Evolutionary conservation across 2,888 invertebrate species (phyloP).

Genomic region (Drosophila seclusa): DNA sequence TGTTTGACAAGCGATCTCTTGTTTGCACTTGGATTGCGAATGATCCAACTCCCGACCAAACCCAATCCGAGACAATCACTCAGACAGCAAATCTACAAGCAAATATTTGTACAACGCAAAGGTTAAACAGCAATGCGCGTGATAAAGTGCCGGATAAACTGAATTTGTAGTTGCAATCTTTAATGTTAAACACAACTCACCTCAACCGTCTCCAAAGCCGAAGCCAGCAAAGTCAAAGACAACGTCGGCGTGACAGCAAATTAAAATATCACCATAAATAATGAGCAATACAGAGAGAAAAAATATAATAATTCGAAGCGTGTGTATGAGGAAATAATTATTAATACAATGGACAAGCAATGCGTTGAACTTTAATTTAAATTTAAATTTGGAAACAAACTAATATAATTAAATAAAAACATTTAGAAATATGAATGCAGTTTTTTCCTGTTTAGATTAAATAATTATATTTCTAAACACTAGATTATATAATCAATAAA

Average conservation of each 20-base stretch:
- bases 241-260: constrained; percentile 7
- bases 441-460: not conserved
- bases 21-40: constrained; percentile 54
- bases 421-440: not conserved
- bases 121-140: constrained; percentile 36
- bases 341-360: not conserved
- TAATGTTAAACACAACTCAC: constrained; percentile 20
- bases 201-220: not conserved
- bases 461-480: not conserved
- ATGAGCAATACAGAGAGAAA: constrained; percentile 7
- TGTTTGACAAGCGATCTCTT: constrained; percentile 23
- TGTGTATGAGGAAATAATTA: constrained; percentile 43
- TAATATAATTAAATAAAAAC: not conserved
- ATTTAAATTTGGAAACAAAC: not conserved
- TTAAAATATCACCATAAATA: constrained; percentile 50
- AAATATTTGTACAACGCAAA: constrained; percentile 46
- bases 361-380: not conserved
- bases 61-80: constrained; percentile 1
- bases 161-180: constrained; percentile 64
- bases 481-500: not conserved
- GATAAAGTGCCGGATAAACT: constrained; percentile 43
- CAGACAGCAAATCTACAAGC: constrained; percentile 24
- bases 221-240: not conserved
- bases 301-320: constrained; percentile 8
- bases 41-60: constrained; percentile 21